Base-by-base conservation (phyloP, 2,888 invertebrate species). In the Melitaea athalia region DNA sequence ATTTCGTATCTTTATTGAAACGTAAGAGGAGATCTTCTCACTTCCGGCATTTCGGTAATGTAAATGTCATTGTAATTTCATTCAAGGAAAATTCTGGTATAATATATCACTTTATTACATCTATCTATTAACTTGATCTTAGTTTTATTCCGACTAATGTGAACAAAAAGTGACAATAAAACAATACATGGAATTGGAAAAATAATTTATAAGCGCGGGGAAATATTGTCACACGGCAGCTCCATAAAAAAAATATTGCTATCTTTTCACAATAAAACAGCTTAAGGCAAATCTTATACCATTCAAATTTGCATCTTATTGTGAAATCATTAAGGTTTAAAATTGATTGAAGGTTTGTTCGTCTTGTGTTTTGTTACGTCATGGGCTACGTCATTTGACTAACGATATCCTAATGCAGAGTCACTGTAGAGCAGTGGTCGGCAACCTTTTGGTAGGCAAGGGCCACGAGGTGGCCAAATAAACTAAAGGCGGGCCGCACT, bases 371-470 rank as follows among this genome's bases (percentile, higher is more conserved):
- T 66, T 55, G 38, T 24, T 60, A n/a, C 45, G 42, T 38, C 59
- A 50, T 45, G 24, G 55, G 77, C 72, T 71, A 67, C 81, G 85
- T 88, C 85, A 85, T 88, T 88, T 86, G 87, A 87, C 87, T 92
- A 92, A 92, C 88, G 91, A 92, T 85, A 89, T 88, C 87, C 89
- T 92, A 91, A 92, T 92, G 82, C 76, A 77, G 79, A 85, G 91
- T 91, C n/a, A n/a, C n/a, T n/a, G n/a, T n/a, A n/a, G n/a, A n/a
- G n/a, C n/a, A n/a, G n/a, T n/a, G n/a, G n/a, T n/a, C n/a, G n/a
- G n/a, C n/a, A n/a, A n/a, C n/a, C n/a, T n/a, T n/a, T n/a, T n/a
- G n/a, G n/a, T n/a, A n/a, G n/a, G n/a, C n/a, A n/a, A n/a, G n/a
- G n/a, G n/a, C n/a, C n/a, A n/a, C n/a, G n/a, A n/a, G n/a, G n/a